A percentile compares a stretch with the other conserved stretches of the same genome.
These are phyloP conservation scores for Melitaea athalia DNA, from an alignment of 2,888 invertebrate genomes.

Conservation along the genomic window DNA sequence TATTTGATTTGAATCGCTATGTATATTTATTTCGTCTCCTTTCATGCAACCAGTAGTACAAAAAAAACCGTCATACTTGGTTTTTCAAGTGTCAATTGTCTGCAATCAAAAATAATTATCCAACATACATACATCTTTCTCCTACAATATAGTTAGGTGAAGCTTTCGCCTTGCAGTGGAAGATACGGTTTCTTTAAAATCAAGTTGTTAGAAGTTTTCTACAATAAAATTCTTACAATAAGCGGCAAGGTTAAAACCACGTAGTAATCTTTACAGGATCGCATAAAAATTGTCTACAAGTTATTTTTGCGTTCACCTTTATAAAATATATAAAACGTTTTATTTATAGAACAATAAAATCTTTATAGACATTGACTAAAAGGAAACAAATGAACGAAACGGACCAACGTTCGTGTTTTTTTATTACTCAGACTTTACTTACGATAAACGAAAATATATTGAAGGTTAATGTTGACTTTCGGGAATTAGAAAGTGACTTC, in stretches of 20 bases:
- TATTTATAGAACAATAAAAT: slow-evolving; percentile 23
- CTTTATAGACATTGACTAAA: neutral
- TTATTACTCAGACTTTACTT: neutral
- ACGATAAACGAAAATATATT: neutral
- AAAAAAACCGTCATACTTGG: no score
- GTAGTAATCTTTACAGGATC: slow-evolving; percentile 42
- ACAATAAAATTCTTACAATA: no score
- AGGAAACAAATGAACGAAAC: slow-evolving; percentile 3
- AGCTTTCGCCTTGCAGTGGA: no score
- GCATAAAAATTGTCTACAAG: slow-evolving; percentile 40
- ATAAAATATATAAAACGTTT: slow-evolving; percentile 21
- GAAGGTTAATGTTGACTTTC: neutral
- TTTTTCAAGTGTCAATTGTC: no score
- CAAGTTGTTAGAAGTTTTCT: no score
- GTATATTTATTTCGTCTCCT: no score
- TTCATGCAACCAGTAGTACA: no score
- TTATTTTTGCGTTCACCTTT: slow-evolving; percentile 31
- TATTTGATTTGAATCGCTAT: no score
- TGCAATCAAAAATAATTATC: no score
- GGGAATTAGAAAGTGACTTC: neutral
- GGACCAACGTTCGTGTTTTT: neutral
- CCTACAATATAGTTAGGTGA: no score
- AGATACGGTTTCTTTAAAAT: no score
- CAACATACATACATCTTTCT: no score
- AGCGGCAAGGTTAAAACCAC: slow-evolving; percentile 22